phyloP scores from a whole-genome alignment of 2,888 invertebrate genomes.

The Leucophenga montana region DNA sequence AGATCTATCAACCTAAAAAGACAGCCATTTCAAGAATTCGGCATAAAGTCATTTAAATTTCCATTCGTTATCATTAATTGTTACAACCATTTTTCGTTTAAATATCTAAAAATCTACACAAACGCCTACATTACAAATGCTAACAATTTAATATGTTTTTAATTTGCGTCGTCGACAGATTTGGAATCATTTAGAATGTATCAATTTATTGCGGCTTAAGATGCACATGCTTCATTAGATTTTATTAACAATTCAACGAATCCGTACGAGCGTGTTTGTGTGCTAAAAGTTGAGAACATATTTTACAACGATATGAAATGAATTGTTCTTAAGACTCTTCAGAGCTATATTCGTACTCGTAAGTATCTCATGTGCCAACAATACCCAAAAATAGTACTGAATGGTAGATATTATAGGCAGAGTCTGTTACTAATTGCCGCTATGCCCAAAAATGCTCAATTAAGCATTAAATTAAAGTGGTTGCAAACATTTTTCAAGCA shows the following conservation, averaged over 20 bases:
- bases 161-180: not conserved
- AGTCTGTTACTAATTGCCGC: not conserved
- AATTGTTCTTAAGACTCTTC: not conserved
- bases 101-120: too few relatives aligned
- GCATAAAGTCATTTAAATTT: too few relatives aligned
- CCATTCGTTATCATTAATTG: too few relatives aligned
- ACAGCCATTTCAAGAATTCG: too few relatives aligned
- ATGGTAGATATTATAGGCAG: too few relatives aligned
- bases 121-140: too few relatives aligned
- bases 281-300: too few relatives aligned
- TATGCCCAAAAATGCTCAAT: slow-evolving; percentile 9
- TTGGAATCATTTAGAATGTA: slow-evolving; percentile 11
- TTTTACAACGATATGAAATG: not conserved
- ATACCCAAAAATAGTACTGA: too few relatives aligned
- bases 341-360: not conserved
- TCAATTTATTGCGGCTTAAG: slow-evolving; percentile 2
- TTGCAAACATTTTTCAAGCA: slow-evolving; percentile 18
- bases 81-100: too few relatives aligned
- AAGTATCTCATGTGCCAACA: too few relatives aligned
- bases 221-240: slow-evolving; percentile 15
- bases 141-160: not conserved
- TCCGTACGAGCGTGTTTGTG: too few relatives aligned
- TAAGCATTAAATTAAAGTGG: slow-evolving; percentile 14
- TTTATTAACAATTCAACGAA: slow-evolving; percentile 14
- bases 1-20: too few relatives aligned